Evolutionary conservation across 2,888 invertebrate species (phyloP).

Genomic region (Empis stercorea): DNA sequence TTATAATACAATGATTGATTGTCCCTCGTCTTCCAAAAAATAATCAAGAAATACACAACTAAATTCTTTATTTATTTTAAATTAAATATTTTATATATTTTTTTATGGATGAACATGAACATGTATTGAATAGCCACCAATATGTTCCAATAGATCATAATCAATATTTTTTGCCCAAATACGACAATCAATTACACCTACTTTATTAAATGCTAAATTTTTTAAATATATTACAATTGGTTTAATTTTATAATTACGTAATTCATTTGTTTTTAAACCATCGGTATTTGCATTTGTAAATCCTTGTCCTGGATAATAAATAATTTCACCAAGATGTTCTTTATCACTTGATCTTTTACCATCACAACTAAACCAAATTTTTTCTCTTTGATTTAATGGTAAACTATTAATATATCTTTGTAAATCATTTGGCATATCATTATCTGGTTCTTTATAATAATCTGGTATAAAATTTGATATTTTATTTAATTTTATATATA

Average conservation of each 20-base stretch:
- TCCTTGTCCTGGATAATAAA: constrained; percentile 57
- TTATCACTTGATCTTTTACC: constrained; percentile 66
- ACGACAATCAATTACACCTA: constrained; percentile 71
- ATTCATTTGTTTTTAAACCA: constrained; percentile 21
- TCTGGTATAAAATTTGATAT: constrained; percentile 63
- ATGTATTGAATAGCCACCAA: too few species aligned
- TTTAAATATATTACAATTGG: constrained; percentile 49
- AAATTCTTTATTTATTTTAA: too few species aligned
- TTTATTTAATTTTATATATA: constrained; percentile 74
- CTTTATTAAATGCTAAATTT: constrained; percentile 39
- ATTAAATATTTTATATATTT: too few species aligned
- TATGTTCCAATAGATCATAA: too few species aligned
- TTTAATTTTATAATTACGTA: constrained; percentile 46
- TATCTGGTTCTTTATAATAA: constrained; percentile 41
- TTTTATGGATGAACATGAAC: too few species aligned
- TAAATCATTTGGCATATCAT: constrained; percentile 48
- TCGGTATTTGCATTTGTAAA: constrained; percentile 45
- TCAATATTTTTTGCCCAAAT: constrained; percentile 79
- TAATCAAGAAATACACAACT: too few species aligned
- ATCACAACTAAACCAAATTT: constrained; percentile 70
- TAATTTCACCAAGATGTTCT: constrained; percentile 56
- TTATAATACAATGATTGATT: too few species aligned
- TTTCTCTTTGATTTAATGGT: constrained; percentile 29
- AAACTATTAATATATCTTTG: constrained; percentile 37
- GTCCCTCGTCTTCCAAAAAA: too few species aligned